Evolutionary conservation across 2,888 invertebrate genomes (phyloP).

Genomic region (Alviniconcha strummeri): DNA sequence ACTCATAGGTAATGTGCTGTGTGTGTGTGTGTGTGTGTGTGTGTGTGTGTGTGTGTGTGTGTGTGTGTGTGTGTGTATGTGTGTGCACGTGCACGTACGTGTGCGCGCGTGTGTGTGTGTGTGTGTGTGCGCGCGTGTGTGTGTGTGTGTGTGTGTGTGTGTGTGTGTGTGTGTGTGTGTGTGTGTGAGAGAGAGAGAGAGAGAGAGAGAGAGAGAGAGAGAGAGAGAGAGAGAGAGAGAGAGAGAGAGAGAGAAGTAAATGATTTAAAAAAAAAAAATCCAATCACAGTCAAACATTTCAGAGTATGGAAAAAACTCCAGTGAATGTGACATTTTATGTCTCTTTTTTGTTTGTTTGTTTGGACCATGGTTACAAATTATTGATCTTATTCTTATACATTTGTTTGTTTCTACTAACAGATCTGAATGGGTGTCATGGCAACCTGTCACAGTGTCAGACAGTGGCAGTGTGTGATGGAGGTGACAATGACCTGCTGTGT

Average conservation of each 20-base stretch:
- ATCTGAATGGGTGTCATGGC: conserved; percentile 46
- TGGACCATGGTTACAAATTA: background rate
- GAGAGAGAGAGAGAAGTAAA: too few species aligned
- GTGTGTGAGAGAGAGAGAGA: background rate
- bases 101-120: background rate
- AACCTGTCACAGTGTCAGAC: conserved; percentile 54
- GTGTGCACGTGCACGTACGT: background rate
- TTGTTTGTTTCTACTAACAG: conserved; percentile 30
- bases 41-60: background rate
- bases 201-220: too few species aligned
- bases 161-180: background rate
- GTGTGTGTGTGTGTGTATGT: conserved; percentile 27
- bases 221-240: too few species aligned
- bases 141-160: conserved; percentile 6
- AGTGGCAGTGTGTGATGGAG: conserved; percentile 56
- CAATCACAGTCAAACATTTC: too few species aligned
- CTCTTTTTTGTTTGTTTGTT: background rate
- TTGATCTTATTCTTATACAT: background rate
- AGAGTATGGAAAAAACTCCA: background rate
- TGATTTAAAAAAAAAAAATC: too few species aligned
- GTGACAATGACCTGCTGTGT: conserved; percentile 54
- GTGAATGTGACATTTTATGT: background rate
- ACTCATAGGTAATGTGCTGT: conserved; percentile 41
- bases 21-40: background rate
- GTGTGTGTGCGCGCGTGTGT: conserved; percentile 16